Conservation (phyloP, 2,797 vertebrate genomes). For the Tangara arthus region DNA sequence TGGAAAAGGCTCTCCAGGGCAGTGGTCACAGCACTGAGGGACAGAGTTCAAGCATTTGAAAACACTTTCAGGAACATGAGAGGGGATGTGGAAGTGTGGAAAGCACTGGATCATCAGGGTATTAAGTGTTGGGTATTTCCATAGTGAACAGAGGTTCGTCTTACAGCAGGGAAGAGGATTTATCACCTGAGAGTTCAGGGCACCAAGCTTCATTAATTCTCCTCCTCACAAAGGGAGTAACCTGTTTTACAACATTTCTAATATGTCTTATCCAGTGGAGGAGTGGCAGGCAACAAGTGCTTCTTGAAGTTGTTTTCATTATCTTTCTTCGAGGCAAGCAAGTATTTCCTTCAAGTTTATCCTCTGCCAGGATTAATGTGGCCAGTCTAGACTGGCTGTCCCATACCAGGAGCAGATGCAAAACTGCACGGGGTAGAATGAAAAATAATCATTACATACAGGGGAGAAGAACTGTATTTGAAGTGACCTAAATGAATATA, state of each 20-base stretch:
- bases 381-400: not conserved
- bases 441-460: not conserved
- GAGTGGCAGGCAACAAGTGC: not conserved
- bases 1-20: not conserved
- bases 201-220: not conserved
- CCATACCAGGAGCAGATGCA: not conserved
- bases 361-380: not conserved
- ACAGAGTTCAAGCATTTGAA: not conserved
- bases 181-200: not conserved
- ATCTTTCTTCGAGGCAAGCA: not conserved
- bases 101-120: not conserved
- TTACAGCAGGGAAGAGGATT: not conserved
- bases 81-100: not conserved
- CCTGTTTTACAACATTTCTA: not conserved
- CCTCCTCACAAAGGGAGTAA: not conserved
- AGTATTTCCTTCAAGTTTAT: not conserved
- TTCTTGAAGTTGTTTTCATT: not conserved
- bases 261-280: not conserved
- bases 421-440: not conserved
- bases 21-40: not conserved
- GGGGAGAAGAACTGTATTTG: not conserved
- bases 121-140: not conserved
- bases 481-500: not conserved
- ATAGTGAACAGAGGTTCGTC: not conserved
- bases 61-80: not conserved